Percentiles rank a stretch among this genome's conserved stretches.
phyloP scores from a whole-genome alignment of 2,113 vertebrate species.

The Neodon shergylaensis region DNA sequence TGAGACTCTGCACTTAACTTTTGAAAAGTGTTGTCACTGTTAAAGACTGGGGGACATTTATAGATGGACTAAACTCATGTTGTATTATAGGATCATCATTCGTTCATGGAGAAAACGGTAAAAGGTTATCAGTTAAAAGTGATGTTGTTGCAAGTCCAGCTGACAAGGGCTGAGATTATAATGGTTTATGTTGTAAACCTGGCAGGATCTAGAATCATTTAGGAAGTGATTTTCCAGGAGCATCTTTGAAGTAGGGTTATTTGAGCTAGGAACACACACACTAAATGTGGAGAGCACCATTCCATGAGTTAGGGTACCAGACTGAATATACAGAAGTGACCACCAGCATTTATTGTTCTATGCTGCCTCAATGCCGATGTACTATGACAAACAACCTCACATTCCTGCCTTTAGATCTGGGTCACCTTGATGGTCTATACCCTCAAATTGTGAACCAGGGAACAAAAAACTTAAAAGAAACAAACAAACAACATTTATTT shows the following conservation, averaged over 20 bases:
- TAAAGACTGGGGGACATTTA: not conserved
- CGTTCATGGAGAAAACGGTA: not conserved
- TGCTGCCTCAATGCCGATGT: no score
- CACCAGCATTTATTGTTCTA: not conserved
- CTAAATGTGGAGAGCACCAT: not conserved
- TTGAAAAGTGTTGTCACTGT: not conserved
- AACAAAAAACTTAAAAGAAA: no score
- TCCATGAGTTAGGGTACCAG: not conserved
- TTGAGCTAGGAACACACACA: not conserved
- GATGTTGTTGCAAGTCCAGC: not conserved
- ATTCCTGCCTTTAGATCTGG: not conserved
- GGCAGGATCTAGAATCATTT: not conserved
- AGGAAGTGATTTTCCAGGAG: not conserved
- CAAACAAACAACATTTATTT: no score
- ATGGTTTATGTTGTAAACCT: not conserved
- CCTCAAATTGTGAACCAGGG: not conserved
- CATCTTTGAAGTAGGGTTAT: not conserved
- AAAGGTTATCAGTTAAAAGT: not conserved
- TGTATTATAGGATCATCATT: not conserved
- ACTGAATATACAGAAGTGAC: not conserved
- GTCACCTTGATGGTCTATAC: not conserved
- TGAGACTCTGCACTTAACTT: not conserved
- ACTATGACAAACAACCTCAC: no score
- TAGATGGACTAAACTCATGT: not conserved
- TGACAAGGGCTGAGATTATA: not conserved